phyloP scores from a whole-genome alignment of 1,140 invertebrate species.

The Argopecten irradians region DNA sequence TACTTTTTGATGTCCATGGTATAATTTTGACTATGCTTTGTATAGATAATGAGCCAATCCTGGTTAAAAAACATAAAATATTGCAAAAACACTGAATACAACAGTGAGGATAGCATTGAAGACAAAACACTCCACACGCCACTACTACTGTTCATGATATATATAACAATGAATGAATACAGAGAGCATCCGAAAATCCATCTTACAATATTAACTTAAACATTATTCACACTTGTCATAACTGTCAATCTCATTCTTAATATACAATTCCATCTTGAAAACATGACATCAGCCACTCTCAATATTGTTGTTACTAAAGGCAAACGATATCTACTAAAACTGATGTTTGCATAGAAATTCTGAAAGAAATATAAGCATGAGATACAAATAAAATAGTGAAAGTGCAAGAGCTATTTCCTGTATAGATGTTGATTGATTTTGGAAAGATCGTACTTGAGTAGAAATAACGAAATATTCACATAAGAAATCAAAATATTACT shows the following conservation, averaged over 20 bases:
- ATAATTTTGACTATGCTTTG: too few relatives aligned
- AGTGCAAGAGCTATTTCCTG: too few relatives aligned
- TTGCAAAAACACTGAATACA: not conserved
- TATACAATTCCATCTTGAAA: not conserved
- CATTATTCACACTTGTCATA: not conserved
- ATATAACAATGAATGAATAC: not conserved
- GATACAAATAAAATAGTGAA: too few relatives aligned
- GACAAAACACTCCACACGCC: not conserved
- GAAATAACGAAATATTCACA: too few relatives aligned
- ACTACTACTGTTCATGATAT: not conserved
- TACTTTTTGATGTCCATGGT: too few relatives aligned
- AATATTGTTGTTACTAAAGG: not conserved
- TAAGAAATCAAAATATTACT: too few relatives aligned
- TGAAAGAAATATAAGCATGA: not conserved
- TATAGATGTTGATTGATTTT: too few relatives aligned
- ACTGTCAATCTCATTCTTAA: not conserved
- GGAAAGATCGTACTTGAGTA: too few relatives aligned
- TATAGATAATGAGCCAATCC: too few relatives aligned
- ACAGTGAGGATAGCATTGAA: not conserved
- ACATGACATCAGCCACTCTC: not conserved
- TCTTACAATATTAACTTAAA: not conserved
- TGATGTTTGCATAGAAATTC: constrained; percentile 11
- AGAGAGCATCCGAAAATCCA: not conserved
- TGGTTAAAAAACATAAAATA: too few relatives aligned
- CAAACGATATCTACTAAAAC: constrained; percentile 12